Evolutionary conservation across 1,140 invertebrate species (phyloP), one percentile per base, ranked within the genome.

Genomic region (Bombus confusus): DNA sequence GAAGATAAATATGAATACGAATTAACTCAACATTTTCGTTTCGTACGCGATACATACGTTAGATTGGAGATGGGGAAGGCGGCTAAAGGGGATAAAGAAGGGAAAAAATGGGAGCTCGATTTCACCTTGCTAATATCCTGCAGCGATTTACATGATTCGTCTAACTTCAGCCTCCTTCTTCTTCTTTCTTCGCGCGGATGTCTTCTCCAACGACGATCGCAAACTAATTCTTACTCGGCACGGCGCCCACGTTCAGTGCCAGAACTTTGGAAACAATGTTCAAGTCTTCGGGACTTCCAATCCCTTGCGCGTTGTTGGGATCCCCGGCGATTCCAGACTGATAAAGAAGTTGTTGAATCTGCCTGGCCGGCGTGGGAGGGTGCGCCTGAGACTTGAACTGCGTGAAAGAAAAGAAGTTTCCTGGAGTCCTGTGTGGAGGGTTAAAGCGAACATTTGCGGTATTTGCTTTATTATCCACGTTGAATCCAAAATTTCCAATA

Each of bases 241-340:
- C 8, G 1, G 95, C 92, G 62, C 97, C 97, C 88, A 97, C 97
- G 93, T 97, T 97, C 59, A 97, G 94, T 34, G 97, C 97, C 82
- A 98, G 94, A 66, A 98, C 97, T 94, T 98, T 98, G 31, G 97
- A 97, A 31, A 98, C 97, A 86, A 98, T 97, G 92, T 97, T 97
- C 43, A 98, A 95, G 91, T 98, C 97, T 94, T 97, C 97, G 85
- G 96, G 96, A 64, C 95, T 95, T 88, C 95, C 93, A 0, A 91
- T 91, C 0, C 94, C 93, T 15, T 91, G 94, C 0, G 89, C 89
- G 10, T 87, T 92, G 18, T 91, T 89, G 52, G 95, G 83, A 25
- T 95, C 93, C 0, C 89, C 91, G 13, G 95, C 95, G 82, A 97
- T 95, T 25, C 96, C 96, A 47, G 96, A 96, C 91, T 97, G 96